phyloP scores from a whole-genome alignment of 2,888 invertebrate species.

The Cephus rjabovi region DNA sequence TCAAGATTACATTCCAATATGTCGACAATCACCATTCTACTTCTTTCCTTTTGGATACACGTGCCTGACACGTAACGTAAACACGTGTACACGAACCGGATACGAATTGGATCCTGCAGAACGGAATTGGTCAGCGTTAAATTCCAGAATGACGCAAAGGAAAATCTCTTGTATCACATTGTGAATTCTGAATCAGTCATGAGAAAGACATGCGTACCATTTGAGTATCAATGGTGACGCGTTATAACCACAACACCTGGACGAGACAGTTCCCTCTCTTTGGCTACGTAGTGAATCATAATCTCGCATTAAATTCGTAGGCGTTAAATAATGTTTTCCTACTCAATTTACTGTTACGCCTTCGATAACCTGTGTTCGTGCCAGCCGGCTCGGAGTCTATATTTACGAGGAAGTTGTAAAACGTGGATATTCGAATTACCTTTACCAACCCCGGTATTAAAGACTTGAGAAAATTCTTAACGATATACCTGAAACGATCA shows the following conservation, averaged over 20 bases:
- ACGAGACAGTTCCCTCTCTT: not conserved
- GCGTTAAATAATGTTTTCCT: conserved; percentile 51
- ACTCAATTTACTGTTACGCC: conserved; percentile 53
- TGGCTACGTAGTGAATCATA: not conserved
- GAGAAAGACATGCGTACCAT: not conserved
- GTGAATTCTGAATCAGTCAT: not conserved
- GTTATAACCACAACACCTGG: not conserved
- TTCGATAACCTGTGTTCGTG: conserved; percentile 32
- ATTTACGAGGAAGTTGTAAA: conserved; percentile 42
- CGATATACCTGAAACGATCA: not conserved
- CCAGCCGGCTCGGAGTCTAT: conserved; percentile 32
- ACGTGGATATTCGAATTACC: not conserved
- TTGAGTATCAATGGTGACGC: not conserved
- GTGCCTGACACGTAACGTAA: not conserved
- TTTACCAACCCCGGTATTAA: not conserved
- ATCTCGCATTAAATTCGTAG: conserved; percentile 36
- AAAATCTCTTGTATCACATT: not conserved
- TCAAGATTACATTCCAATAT: not conserved
- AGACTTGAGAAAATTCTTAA: not conserved
- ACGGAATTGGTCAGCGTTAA: not conserved
- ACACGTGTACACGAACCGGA: not conserved
- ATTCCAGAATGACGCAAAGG: conserved; percentile 2
- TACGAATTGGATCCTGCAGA: not conserved
- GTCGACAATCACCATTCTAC: not conserved
- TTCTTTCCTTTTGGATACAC: not conserved